Base-by-base conservation (phyloP, 2,888 invertebrate genomes). In the Ditula angustiorana region DNA sequence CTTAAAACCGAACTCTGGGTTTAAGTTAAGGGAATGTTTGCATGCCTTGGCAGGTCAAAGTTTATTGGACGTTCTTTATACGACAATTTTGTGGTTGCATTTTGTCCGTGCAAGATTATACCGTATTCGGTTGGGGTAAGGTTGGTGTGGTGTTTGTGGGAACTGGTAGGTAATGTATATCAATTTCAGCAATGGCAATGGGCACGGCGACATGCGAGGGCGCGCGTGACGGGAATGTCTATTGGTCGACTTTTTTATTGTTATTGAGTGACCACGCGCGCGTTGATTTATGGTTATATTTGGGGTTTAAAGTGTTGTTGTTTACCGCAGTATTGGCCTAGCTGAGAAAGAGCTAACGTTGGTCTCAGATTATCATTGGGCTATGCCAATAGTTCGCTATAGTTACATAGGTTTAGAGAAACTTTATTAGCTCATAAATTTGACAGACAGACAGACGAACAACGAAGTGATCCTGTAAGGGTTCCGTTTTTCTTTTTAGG, bases 151-250 rank as follows among this genome's bases (percentile, higher is more conserved):
- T 60, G 69, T 61, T 62, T 66, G 50, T 50, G 64, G 68, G 75
- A 73, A 70, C 66, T 77, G 77, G 79, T 74, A 71, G 71, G 80
- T 79, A 82, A 84, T 83, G 85, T 87, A 85, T 92, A 90, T 91
- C 90, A 91, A 92, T 91, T 91, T 92, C 87, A 85, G 86, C 82
- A 88, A 86, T 88, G 85, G 86, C 82, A 88, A 86, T 88, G 85
- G 87, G 76, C 76, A 77, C 79, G 86, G 84, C 85, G 90, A 90
- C 88, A 87, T 82, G 81, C 76, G 80, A 78, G 81, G 79, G 76
- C 79, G 85, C 75, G 87, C 92, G 91, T 91, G 92, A 86, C 77
- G 74, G 49, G 90, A 90, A 90, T 91, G 80, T 77, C 77, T 79
- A 83, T 82, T 75, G 78, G 79, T 75, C 80, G 81, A 82, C 80